These are phyloP conservation scores for Punctoribates punctum DNA, from an alignment of 2,888 invertebrate genomes.

Conservation along the genomic window DNA sequence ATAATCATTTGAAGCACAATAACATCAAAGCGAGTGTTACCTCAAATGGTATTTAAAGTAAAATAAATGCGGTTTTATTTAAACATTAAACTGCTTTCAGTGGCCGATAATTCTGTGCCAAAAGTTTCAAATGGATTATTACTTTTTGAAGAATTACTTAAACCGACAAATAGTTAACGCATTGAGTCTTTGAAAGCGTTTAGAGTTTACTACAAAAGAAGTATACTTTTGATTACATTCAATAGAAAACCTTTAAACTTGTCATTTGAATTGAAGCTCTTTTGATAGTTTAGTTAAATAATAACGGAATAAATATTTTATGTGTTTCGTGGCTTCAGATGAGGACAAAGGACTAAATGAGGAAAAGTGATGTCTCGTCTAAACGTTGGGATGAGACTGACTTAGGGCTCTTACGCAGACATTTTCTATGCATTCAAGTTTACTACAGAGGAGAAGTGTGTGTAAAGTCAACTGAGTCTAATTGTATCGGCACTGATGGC, in stretches of 20 bases:
- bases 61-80: slow-evolving; percentile 1
- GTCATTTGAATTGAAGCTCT: background rate
- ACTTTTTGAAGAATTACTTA: background rate
- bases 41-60: background rate
- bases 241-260: background rate
- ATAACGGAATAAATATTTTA: background rate
- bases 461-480: background rate
- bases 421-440: background rate
- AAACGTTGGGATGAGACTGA: background rate
- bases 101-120: background rate
- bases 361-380: background rate
- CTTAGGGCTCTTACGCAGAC: background rate
- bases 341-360: background rate
- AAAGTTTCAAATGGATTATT: slow-evolving; percentile 2
- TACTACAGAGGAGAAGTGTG: background rate
- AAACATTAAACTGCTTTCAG: background rate
- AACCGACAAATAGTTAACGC: background rate
- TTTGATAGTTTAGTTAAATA: background rate
- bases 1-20: slow-evolving; percentile 9
- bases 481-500: slow-evolving; percentile 11
- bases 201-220: background rate
- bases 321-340: background rate
- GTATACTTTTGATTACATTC: background rate
- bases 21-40: background rate
- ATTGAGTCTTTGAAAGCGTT: background rate